Evolutionary conservation across 2,888 invertebrate species (phyloP).

Genomic region (Taphrorychus bicolor): DNA sequence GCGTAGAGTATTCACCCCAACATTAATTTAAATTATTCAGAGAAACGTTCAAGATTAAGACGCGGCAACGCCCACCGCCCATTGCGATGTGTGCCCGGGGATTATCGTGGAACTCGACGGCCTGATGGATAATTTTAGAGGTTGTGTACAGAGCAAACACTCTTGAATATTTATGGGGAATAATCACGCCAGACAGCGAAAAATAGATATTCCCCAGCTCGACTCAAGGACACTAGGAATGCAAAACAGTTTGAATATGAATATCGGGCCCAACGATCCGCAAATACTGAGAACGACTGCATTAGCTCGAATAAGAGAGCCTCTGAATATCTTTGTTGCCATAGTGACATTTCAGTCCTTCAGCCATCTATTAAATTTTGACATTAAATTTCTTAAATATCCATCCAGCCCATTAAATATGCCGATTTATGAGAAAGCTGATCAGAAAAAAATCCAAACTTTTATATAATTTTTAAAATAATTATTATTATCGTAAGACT

Average conservation of each 20-base stretch:
- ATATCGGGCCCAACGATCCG: background rate
- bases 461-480: too few species aligned
- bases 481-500: too few species aligned
- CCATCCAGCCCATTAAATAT: too few species aligned
- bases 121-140: conserved; percentile 54
- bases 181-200: conserved; percentile 33
- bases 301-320: too few species aligned
- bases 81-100: conserved; percentile 53
- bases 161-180: conserved; percentile 52
- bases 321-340: too few species aligned
- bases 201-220: conserved; percentile 43
- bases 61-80: conserved; percentile 54
- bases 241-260: conserved; percentile 17
- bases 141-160: conserved; percentile 52
- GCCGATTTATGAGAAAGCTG: too few species aligned
- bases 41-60: conserved; percentile 58
- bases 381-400: too few species aligned
- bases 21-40: conserved; percentile 51
- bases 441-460: too few species aligned
- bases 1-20: background rate
- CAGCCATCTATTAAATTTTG: too few species aligned
- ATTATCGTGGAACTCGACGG: conserved; percentile 50
- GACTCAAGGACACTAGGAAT: conserved; percentile 40
- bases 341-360: too few species aligned
- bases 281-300: background rate